phyloP scores from a whole-genome alignment of 2,113 vertebrate species.

The Caracal caracal region DNA sequence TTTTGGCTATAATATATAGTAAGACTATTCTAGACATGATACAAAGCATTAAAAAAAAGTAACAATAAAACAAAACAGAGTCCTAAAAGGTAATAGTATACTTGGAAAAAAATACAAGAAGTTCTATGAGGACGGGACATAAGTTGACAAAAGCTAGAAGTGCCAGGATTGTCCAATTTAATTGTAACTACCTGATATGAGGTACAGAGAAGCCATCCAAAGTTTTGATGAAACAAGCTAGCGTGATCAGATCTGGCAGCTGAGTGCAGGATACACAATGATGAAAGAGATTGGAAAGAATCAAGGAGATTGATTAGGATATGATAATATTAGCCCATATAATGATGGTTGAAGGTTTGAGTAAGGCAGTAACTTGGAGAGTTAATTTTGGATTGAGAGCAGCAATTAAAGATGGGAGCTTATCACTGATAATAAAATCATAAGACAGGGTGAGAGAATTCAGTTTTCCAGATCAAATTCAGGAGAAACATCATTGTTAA shows the following conservation, averaged over 20 bases:
- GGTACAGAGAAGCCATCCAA: neutral
- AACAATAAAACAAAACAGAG: neutral
- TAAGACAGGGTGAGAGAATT: neutral
- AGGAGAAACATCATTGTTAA: neutral
- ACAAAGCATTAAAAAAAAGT: neutral
- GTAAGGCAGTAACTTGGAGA: neutral
- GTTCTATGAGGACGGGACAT: neutral
- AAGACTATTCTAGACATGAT: neutral
- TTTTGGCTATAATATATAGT: neutral
- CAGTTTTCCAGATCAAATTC: neutral
- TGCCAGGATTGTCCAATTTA: neutral
- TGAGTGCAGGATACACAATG: neutral
- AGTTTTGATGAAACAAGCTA: neutral
- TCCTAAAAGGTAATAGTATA: neutral
- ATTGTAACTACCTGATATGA: neutral
- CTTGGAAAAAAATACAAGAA: neutral
- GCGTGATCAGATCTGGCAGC: neutral
- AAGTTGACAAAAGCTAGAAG: neutral
- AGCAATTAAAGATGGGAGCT: neutral
- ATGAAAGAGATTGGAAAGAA: neutral
- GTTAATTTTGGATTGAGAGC: neutral
- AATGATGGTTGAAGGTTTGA: neutral
- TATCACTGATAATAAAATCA: neutral
- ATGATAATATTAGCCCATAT: neutral
- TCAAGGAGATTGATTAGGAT: too few species aligned